These are phyloP conservation scores for Aurelia sp. DNA, from an alignment of 30 jellyfish, hydroid and myxozoan species.

Conservation along the genomic window DNA sequence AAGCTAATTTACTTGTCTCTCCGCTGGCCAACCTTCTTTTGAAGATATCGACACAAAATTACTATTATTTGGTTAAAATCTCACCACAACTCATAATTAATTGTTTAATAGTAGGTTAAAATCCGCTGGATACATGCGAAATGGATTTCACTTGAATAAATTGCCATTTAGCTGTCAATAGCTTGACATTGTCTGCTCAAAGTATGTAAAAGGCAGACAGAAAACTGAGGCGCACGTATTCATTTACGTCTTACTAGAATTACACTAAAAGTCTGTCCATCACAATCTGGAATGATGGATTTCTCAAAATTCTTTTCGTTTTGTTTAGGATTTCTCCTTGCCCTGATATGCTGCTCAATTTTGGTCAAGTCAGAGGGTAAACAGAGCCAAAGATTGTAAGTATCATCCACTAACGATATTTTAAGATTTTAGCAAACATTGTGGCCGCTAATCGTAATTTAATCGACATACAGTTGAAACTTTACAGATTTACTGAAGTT, in stretches of 20 bases:
- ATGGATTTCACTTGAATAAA: constrained; percentile 39
- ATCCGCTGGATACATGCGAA: constrained; percentile 46
- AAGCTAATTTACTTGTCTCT: constrained; percentile 13
- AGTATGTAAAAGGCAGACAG: neutral
- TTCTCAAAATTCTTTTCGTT: neutral
- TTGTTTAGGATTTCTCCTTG: constrained; percentile 31
- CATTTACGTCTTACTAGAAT: neutral
- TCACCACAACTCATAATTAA: constrained; percentile 51
- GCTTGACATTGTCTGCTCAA: constrained; percentile 38
- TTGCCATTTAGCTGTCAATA: constrained; percentile 50
- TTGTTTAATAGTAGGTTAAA: constrained; percentile 39
- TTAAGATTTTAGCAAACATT: constrained; percentile 51
- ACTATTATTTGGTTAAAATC: constrained; percentile 25
- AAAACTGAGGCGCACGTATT: neutral
- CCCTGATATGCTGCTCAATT: constrained; percentile 45
- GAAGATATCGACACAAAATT: constrained; percentile 45
- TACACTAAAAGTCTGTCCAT: too few species aligned
- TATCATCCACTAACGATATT: constrained; percentile 30
- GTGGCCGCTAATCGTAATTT: constrained; percentile 35
- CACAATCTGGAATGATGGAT: neutral
- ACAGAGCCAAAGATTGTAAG: constrained; percentile 54
- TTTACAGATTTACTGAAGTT: too few species aligned
- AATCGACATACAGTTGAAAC: neutral
- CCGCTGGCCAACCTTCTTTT: constrained; percentile 43
- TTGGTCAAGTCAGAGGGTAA: constrained; percentile 49